Base-by-base conservation (phyloP, 2,113 vertebrate genomes). In the Xenopus borealis region DNA sequence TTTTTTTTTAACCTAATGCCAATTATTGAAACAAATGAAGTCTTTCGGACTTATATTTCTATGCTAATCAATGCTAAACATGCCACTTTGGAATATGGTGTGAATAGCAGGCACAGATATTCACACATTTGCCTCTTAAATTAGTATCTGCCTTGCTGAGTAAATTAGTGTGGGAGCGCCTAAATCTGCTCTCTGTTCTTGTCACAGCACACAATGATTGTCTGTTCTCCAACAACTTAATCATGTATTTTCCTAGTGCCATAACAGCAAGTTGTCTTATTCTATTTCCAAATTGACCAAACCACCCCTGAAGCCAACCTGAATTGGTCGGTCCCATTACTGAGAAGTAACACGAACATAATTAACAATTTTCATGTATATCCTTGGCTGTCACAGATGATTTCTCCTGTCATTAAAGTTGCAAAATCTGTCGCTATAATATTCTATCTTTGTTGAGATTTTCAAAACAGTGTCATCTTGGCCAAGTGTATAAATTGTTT, bases 141-240 rank as follows among this genome's bases (percentile, higher is more conserved):
- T 72, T 65, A 72, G 47, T 52, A 65, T 57, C 50, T 47, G 52
- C 50, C 20, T 40, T 20, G 53, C 50, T 55, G 23, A 40, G 66
- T 10, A 30, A 72, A 47, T 44, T 55, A 65, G 52, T 72, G 46
- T 55, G 62, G 62, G 47, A n/a, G 18, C 20, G 8, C 33, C 33
- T 40, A 20, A 72, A 62, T 65, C 62, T 72, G n/a, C 55, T 72
- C 71, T 66, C 19, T 72, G 14, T 65, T 44, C 53, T 27, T 33
- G 14, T 19, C n/a, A 63, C 61, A 72, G 46, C 63, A 62, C 62
- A 72, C 50, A 72, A 63, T 72, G 59, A 72, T 64, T 63, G 52
- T 72, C 61, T 65, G 62, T 72, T 65, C 71, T 50, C 53, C 65
- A 65, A 55, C 63, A 72, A 65, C 71, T 27, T 66, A 65, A 62